Conservation (phyloP, 1,140 invertebrate genomes). For the Thaumatotibia leucotreta region DNA sequence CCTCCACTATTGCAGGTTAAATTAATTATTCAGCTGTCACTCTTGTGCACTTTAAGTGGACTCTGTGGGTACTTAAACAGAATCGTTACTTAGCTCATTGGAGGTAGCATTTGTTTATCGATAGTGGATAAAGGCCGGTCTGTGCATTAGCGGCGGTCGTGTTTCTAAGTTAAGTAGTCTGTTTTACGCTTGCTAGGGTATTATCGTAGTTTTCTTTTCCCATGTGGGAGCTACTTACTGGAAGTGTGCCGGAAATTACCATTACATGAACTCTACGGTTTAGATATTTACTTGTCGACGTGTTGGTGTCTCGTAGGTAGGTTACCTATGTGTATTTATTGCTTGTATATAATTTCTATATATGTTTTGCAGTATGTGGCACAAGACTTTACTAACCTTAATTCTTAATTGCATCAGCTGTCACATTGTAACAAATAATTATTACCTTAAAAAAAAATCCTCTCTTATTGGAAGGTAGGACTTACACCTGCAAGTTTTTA, state of each 20-base stretch:
- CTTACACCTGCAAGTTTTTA: no score
- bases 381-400: no score
- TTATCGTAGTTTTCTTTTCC: not conserved
- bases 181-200: not conserved
- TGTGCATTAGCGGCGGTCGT: slow-evolving; percentile 3
- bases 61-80: slow-evolving; percentile 9
- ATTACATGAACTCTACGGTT: not conserved
- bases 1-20: slow-evolving; percentile 50
- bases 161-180: not conserved
- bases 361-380: no score
- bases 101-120: slow-evolving; percentile 7
- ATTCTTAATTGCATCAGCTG: no score
- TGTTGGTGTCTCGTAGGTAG: no score
- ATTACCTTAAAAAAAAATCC: no score
- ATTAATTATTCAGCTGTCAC: slow-evolving; percentile 52
- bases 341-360: no score
- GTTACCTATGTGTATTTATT: no score
- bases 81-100: slow-evolving; percentile 11
- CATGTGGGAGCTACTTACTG: not conserved
- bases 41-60: slow-evolving; percentile 26
- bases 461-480: no score
- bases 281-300: no score
- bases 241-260: not conserved
- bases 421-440: no score
- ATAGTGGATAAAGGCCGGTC: not conserved